These are phyloP conservation scores for Plutella xylostella DNA, from an alignment of 2,888 invertebrate species.

Conservation along the genomic window DNA sequence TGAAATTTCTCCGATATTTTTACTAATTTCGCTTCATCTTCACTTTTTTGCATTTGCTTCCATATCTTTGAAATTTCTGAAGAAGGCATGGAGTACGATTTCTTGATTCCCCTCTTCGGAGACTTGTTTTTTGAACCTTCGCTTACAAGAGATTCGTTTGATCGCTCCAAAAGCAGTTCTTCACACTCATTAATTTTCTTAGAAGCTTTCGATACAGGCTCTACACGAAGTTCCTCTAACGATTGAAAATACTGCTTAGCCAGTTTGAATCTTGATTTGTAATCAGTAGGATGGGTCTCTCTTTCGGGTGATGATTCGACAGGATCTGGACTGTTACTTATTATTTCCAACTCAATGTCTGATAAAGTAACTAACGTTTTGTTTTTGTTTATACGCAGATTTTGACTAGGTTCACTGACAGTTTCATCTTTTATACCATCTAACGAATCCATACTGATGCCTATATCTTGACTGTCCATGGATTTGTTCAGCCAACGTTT, in stretches of 20 bases:
- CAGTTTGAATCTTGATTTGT: constrained; percentile 56
- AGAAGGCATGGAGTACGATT: constrained; percentile 56
- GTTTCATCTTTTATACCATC: background rate
- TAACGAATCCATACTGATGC: constrained; percentile 5
- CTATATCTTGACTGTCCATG: constrained; percentile 1
- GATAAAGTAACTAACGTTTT: constrained; percentile 45
- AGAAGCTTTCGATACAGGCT: constrained; percentile 29
- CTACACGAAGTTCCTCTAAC: constrained; percentile 47
- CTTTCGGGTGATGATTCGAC: constrained; percentile 34
- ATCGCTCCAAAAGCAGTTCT: constrained; percentile 37
- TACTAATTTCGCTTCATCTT: constrained; percentile 32
- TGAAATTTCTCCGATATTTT: constrained; percentile 66
- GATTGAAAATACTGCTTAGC: constrained; percentile 64
- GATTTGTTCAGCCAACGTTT: background rate
- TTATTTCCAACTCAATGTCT: constrained; percentile 57
- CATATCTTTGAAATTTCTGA: constrained; percentile 53
- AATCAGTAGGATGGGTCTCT: constrained; percentile 36
- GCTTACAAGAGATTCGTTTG: constrained; percentile 48
- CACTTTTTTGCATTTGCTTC: constrained; percentile 41
- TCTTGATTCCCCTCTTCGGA: constrained; percentile 44
- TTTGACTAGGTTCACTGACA: background rate
- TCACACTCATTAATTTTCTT: constrained; percentile 53
- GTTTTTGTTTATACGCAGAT: constrained; percentile 26
- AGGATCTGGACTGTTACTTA: constrained; percentile 38
- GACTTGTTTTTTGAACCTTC: constrained; percentile 30